A percentile compares a stretch with the other conserved stretches of the same genome.
These are phyloP conservation scores for Sitophilus oryzae DNA, from an alignment of 1,140 invertebrate genomes.

Conservation along the genomic window DNA sequence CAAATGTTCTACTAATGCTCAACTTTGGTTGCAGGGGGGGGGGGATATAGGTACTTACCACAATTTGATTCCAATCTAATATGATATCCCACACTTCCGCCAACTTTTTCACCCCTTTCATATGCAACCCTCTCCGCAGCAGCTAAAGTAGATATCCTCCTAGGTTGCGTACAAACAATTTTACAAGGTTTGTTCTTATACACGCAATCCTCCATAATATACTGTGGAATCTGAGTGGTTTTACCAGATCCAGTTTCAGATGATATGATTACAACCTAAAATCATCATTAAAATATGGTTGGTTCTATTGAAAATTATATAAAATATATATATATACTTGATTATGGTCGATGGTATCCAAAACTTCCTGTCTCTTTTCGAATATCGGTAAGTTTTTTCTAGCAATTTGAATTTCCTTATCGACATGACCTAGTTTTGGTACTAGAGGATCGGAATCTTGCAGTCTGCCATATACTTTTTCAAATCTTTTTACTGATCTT, in stretches of 20 bases:
- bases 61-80: slow-evolving; percentile 81
- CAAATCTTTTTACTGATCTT: slow-evolving; percentile 53
- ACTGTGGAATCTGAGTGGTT: slow-evolving; percentile 88
- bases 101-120: slow-evolving; percentile 81
- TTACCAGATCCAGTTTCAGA: slow-evolving; percentile 86
- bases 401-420: slow-evolving; percentile 35
- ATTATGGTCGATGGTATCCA: slow-evolving; percentile 49
- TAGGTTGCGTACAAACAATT: slow-evolving; percentile 90
- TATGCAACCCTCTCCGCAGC: slow-evolving; percentile 75
- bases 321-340: slow-evolving; percentile 28
- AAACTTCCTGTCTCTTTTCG: slow-evolving; percentile 48
- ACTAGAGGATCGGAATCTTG: slow-evolving; percentile 13
- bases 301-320: background rate
- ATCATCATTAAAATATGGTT: background rate
- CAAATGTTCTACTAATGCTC: no score
- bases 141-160: slow-evolving; percentile 82
- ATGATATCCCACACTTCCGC: slow-evolving; percentile 89
- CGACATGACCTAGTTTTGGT: background rate
- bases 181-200: slow-evolving; percentile 62
- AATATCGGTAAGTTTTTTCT: slow-evolving; percentile 57
- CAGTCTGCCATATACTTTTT: slow-evolving; percentile 15
- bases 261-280: slow-evolving; percentile 48
- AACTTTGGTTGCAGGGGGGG: no score
- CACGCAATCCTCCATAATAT: slow-evolving; percentile 74
- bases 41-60: no score